Base-by-base conservation (phyloP, 2,888 invertebrate genomes). In the Dryadula phaetusa region DNA sequence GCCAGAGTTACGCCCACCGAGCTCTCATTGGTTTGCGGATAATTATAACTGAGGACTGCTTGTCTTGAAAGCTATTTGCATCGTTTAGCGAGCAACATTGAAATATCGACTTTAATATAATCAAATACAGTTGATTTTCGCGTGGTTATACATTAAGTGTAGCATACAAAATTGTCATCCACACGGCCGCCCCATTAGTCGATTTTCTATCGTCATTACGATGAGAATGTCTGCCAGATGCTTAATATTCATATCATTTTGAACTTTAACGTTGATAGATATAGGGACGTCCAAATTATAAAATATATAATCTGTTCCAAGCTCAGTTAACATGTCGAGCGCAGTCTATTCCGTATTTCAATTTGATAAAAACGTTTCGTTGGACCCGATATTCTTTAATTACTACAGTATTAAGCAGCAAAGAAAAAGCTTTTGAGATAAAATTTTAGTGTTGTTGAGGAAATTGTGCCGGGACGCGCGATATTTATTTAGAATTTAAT, bases 341-440 rank as follows among this genome's bases (percentile, higher is more conserved):
- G 74, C 76, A 81, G 85, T 83, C 83, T 83, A 84, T 88, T 85
- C 87, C 86, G 83, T 82, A 83, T 79, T 77, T 82, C 88, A 85
- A 89, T 90, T 84, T 90, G 92, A 92, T 89, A 90, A 90, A 90
- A 91, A 91, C 91, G 88, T 84, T 81, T 86, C 88, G 85, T 84
- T 84, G 81, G 83, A 75, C 80, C 83, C 86, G 82, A 79, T 82
- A 89, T 91, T 86, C 88, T 81, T 82, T 84, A 86, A 86, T 86
- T 84, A 83, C 84, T 49, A 37, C 37, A 28, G 64, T 56, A 58
- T 28, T 58, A 47, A 58, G 32, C 54, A 16, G 44, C 56, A 56
- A 56, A 22, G 64, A 25, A 46, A 64, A 46, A 54, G 46, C 16
- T 46, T 49, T 28, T 12, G 18, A 10, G 74, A 42, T 16, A 25